Percentiles rank a stretch among this genome's conserved stretches.
phyloP scores from a whole-genome alignment of 2,113 vertebrate genomes.

The Ptyas mucosa region DNA sequence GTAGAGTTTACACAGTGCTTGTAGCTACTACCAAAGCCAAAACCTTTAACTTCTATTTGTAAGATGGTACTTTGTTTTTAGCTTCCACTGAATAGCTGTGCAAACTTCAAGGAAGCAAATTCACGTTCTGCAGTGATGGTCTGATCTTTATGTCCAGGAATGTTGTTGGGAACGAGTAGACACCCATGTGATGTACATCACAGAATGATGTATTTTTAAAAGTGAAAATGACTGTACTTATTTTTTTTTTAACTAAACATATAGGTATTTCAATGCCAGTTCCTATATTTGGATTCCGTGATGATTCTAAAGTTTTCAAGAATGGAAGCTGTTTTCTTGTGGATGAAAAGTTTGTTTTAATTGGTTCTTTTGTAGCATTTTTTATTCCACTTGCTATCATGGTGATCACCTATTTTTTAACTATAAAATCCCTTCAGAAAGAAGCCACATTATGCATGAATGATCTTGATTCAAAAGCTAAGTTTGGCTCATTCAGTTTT shows the following conservation, averaged over 20 bases:
- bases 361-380: constrained; percentile 93
- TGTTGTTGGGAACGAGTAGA: not conserved
- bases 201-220: not conserved
- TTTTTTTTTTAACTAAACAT: constrained; percentile 14
- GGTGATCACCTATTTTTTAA: constrained; percentile 94
- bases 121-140: not conserved
- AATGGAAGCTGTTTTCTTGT: constrained; percentile 84
- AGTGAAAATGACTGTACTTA: not conserved
- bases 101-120: not conserved
- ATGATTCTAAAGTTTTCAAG: constrained; percentile 89
- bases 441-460: constrained; percentile 86
- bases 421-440: constrained; percentile 87
- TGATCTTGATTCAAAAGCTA: constrained; percentile 80
- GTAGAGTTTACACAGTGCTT: not conserved
- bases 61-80: not conserved
- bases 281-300: constrained; percentile 87
- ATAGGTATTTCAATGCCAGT: constrained; percentile 92
- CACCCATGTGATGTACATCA: not conserved
- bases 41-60: not conserved
- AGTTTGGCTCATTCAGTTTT: constrained; percentile 83
- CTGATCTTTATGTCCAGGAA: not conserved
- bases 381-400: constrained; percentile 95
- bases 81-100: not conserved
- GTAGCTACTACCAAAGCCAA: not conserved
- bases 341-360: constrained; percentile 87